phyloP scores from a whole-genome alignment of 2,797 vertebrate genomes.

The Phoebastria nigripes region DNA sequence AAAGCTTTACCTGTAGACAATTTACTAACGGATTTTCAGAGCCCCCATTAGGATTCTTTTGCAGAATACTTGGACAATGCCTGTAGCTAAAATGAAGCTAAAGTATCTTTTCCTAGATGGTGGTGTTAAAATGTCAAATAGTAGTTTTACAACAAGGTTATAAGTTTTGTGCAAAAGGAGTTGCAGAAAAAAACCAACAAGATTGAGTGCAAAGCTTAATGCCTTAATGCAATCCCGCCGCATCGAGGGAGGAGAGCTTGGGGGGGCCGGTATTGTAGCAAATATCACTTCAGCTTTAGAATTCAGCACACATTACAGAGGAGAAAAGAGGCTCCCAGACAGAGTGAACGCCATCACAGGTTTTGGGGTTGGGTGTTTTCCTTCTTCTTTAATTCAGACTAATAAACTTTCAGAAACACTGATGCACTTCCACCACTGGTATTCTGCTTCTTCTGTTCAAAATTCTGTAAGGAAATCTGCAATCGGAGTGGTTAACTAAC shows the following conservation, averaged over 20 bases:
- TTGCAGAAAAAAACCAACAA: background rate
- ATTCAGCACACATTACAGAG: background rate
- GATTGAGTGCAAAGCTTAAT: background rate
- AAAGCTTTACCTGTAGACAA: background rate
- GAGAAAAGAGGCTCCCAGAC: background rate
- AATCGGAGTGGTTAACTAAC: background rate
- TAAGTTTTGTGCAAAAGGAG: background rate
- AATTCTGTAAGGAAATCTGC: background rate
- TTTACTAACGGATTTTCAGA: slow-evolving; percentile 41
- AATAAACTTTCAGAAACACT: slow-evolving; percentile 14
- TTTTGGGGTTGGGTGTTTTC: accelerated
- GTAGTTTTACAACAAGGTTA: slow-evolving; percentile 17
- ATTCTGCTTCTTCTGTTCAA: background rate
- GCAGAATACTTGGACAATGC: background rate
- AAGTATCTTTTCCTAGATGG: slow-evolving; percentile 9
- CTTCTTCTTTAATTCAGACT: slow-evolving; percentile 24
- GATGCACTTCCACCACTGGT: background rate
- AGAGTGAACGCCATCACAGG: background rate
- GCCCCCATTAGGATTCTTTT: background rate
- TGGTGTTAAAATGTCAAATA: background rate
- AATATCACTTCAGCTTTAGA: slow-evolving; percentile 31
- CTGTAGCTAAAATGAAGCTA: background rate
- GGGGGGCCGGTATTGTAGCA: background rate
- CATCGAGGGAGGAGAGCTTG: background rate
- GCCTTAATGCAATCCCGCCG: background rate